phyloP scores from a whole-genome alignment of 1,140 invertebrate genomes.

The Aphelinus certus region DNA sequence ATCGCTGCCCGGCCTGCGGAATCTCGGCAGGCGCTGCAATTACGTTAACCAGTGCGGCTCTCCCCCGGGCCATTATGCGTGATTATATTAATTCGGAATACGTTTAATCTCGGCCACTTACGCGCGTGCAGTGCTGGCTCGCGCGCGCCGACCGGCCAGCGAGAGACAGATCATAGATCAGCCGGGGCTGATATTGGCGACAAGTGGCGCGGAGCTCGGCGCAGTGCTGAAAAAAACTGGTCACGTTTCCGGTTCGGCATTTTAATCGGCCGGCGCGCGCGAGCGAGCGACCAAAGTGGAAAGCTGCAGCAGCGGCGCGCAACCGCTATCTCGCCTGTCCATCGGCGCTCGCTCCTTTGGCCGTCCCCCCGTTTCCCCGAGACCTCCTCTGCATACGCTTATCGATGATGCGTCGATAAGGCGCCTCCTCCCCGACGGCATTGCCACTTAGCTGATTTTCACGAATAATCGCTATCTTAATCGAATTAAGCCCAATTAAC shows the following conservation, averaged over 20 bases:
- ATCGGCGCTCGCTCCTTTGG: constrained; percentile 1
- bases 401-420: constrained; percentile 39
- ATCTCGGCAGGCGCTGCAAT: constrained; percentile 12
- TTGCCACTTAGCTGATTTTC: constrained; percentile 34
- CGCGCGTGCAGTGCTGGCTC: constrained; percentile 1
- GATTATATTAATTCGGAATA: constrained; percentile 40
- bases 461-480: constrained; percentile 39
- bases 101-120: not conserved
- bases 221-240: constrained; percentile 36
- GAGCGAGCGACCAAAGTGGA: not conserved
- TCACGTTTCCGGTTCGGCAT: constrained; percentile 44
- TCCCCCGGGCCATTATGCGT: constrained; percentile 32
- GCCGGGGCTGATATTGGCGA: constrained; percentile 30
- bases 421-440: constrained; percentile 32
- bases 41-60: constrained; percentile 13
- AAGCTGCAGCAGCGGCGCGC: not conserved
- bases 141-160: not conserved
- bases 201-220: constrained; percentile 9
- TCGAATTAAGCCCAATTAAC: constrained; percentile 44
- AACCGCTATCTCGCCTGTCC: constrained; percentile 23
- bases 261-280: constrained; percentile 33
- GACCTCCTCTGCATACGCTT: not conserved
- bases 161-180: constrained; percentile 31
- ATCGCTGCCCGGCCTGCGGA: not conserved
- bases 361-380: not conserved